Percentiles rank a stretch among this genome's conserved stretches.
Conservation (phyloP, 2,888 invertebrate genomes). For the Caenorhabditis sp. region DNA sequence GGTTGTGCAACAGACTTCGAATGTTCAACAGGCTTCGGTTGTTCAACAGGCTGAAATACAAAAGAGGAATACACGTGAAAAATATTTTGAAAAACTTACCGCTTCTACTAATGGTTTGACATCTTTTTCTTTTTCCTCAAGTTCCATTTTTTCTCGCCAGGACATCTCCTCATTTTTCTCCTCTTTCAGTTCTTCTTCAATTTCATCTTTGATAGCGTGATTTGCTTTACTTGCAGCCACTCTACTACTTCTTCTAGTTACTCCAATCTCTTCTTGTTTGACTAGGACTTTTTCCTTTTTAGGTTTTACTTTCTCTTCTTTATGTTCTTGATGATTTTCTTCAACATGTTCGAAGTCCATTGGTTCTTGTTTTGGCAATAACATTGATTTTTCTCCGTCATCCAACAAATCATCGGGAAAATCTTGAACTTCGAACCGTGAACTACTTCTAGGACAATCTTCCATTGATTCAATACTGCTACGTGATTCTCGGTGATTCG, state of each 20-base stretch:
- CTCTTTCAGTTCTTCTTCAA: not conserved
- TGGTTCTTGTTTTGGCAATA: slow-evolving; percentile 5
- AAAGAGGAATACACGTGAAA: too few species aligned
- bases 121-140: not conserved
- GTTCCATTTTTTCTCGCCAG: slow-evolving; percentile 6
- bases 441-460: slow-evolving; percentile 1
- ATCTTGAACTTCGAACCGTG: slow-evolving; percentile 23
- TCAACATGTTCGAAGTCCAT: slow-evolving; percentile 15
- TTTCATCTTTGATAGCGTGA: slow-evolving; percentile 10
- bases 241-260: slow-evolving; percentile 7
- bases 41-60: too few species aligned
- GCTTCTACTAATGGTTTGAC: not conserved
- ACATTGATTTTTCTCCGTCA: not conserved
- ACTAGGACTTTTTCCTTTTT: not conserved
- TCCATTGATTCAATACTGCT: not conserved
- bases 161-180: slow-evolving; percentile 7
- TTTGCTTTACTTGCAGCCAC: not conserved
- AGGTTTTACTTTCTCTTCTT: slow-evolving; percentile 4
- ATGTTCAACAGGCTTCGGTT: too few species aligned
- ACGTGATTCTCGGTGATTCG: not conserved
- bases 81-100: too few species aligned
- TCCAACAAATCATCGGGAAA: slow-evolving; percentile 34
- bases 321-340: slow-evolving; percentile 5
- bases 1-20: not conserved
- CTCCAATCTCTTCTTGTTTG: not conserved